Conservation (phyloP, 2,113 vertebrate species). For the Campylomormyrus numenius region DNA sequence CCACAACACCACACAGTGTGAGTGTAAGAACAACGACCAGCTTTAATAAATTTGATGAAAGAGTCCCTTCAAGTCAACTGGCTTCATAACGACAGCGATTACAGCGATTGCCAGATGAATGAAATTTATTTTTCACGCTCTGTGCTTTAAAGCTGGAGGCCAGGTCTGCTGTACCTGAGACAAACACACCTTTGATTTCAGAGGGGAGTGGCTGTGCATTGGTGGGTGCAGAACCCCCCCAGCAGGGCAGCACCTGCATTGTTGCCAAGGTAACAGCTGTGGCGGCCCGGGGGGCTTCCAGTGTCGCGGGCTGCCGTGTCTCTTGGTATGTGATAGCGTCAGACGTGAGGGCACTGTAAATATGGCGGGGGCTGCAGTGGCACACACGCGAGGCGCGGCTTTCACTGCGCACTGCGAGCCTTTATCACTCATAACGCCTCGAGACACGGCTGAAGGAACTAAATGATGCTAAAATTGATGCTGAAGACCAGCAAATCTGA, state of each 20-base stretch:
- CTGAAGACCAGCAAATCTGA: background rate
- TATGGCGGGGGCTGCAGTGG: background rate
- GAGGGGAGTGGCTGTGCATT: conserved; percentile 24
- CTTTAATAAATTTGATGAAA: background rate
- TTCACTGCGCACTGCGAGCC: background rate
- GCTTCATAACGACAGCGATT: background rate
- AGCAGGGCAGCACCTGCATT: conserved; percentile 36
- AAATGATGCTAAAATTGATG: background rate
- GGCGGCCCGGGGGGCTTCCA: conserved; percentile 25
- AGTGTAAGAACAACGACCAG: background rate
- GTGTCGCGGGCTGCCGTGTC: conserved; percentile 32
- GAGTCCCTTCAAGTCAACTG: background rate
- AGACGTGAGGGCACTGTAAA: conserved; percentile 38
- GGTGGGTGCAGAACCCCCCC: conserved; percentile 25
- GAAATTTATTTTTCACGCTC: background rate
- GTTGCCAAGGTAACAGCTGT: conserved; percentile 44
- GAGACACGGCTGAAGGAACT: background rate
- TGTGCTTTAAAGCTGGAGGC: conserved; percentile 10
- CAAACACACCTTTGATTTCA: conserved; percentile 19
- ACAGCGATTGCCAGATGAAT: background rate
- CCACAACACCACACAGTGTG: background rate
- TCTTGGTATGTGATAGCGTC: conserved; percentile 27
- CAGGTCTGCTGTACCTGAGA: conserved; percentile 13
- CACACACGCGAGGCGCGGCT: background rate
- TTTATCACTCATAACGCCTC: background rate